Conservation (phyloP, 2,888 invertebrate genomes). For the Spicauda simplicius region DNA sequence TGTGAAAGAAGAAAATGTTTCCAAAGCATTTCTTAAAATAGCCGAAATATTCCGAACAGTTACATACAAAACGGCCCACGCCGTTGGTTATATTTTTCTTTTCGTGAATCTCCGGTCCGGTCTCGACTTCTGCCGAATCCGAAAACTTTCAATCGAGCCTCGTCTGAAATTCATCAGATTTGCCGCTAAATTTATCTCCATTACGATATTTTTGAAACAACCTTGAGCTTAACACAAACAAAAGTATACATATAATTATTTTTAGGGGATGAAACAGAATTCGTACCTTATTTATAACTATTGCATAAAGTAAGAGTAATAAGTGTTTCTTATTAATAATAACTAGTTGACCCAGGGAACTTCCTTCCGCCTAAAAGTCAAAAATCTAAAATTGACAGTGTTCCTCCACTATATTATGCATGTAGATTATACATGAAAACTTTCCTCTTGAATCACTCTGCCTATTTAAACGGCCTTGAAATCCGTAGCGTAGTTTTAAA, state of each 20-base stretch:
- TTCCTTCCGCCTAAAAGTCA: too few relatives aligned
- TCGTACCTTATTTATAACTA: too few relatives aligned
- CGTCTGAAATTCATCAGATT: conserved; percentile 17
- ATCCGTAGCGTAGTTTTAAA: too few relatives aligned
- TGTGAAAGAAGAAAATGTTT: background rate
- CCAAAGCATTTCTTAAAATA: background rate
- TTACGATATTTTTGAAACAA: background rate
- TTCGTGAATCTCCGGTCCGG: background rate
- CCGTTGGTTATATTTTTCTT: conserved; percentile 1
- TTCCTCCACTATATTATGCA: too few relatives aligned
- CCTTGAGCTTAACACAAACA: background rate
- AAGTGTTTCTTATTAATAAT: too few relatives aligned
- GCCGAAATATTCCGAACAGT: background rate
- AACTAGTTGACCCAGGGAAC: too few relatives aligned
- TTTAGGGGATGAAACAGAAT: background rate
- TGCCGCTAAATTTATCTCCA: conserved; percentile 9
- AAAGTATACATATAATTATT: background rate
- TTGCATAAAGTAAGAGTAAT: too few relatives aligned
- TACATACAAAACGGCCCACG: background rate
- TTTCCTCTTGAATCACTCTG: too few relatives aligned
- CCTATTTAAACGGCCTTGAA: too few relatives aligned
- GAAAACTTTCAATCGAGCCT: conserved; percentile 12
- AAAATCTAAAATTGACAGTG: too few relatives aligned
- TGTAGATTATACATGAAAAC: too few relatives aligned
- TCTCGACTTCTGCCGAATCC: conserved; percentile 1